Base-by-base conservation (phyloP, 1,140 invertebrate genomes). In the Belonocnema kinseyi region DNA sequence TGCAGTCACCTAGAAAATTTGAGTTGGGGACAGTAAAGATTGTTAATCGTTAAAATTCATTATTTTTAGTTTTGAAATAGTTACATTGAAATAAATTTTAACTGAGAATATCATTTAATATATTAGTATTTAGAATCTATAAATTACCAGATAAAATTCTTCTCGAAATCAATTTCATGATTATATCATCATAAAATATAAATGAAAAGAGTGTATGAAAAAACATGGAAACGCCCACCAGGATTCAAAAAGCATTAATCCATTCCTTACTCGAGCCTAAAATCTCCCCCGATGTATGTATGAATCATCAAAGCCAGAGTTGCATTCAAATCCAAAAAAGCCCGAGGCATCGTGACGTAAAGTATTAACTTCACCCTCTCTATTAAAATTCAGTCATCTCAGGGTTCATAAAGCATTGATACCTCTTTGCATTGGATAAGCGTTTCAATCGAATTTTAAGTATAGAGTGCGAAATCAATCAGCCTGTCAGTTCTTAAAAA, bases 401-500 rank as follows among this genome's bases (percentile, higher is more conserved):
- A 33, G 56, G 56, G 19, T 26, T 61, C 56, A 19, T 61, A 61
- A 61, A 61, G 56, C 33, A 61, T 61, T 61, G 56, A 61, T 61
- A 13, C 56, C 56, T 33, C 56, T 61, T 61, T 33, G 13, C 56
- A 61, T 61, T 61, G 19, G 56, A 61, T 61, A 61, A 61, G 56
- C 56, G 33, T 26, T 21, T 14, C 56, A 61, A 61, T 61, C 56
- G 56, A 33, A 61, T 61, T 61, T 61, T 61, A 61, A 61, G 56
- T 61, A 61, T 61, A 61, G 21, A 61, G 56, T 61, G 19, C 21
- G 33, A 61, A 61, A 61, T 61, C 56, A 16, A 61, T 61, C 56
- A 61, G 33, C 33, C 21, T 61, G 56, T 61, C 56, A 61, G 56
- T 61, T 33, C 56, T 61, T 13, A 0, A 61, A 61, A 61, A 61